These are phyloP conservation scores for Eledona agricola DNA, from an alignment of 2,888 invertebrate species.

Conservation along the genomic window DNA sequence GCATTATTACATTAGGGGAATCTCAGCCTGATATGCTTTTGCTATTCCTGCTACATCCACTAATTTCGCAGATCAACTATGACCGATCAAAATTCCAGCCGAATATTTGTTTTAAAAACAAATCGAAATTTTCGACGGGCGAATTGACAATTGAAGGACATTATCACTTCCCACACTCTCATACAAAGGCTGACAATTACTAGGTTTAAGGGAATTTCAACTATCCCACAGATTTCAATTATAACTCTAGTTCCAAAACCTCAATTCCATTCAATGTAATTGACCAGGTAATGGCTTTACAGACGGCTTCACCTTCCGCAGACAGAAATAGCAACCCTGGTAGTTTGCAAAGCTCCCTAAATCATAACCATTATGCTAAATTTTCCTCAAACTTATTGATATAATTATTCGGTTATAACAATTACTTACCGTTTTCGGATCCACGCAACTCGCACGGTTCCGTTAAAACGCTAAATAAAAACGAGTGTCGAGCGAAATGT, in stretches of 20 bases:
- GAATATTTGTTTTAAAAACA: slow-evolving; percentile 6
- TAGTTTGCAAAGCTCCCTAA: slow-evolving; percentile 56
- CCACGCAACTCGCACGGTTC: too few relatives aligned
- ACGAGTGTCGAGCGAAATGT: too few relatives aligned
- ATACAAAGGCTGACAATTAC: slow-evolving; percentile 60
- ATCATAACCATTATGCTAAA: slow-evolving; percentile 55
- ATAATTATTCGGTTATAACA: slow-evolving; percentile 34
- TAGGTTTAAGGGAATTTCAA: slow-evolving; percentile 62
- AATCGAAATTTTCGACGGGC: slow-evolving; percentile 10
- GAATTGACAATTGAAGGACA: slow-evolving; percentile 43
- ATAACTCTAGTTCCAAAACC: slow-evolving; percentile 62
- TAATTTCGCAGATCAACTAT: slow-evolving; percentile 24
- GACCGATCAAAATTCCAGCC: slow-evolving; percentile 5
- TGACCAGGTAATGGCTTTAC: slow-evolving; percentile 63
- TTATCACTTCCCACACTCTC: slow-evolving; percentile 43
- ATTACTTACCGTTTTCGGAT: too few relatives aligned
- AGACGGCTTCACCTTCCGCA: slow-evolving; percentile 61
- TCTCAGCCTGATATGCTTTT: slow-evolving; percentile 50
- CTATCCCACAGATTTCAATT: slow-evolving; percentile 63
- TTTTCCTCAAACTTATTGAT: slow-evolving; percentile 41
- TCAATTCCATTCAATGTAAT: slow-evolving; percentile 63
- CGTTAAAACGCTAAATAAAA: too few relatives aligned
- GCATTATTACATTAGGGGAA: slow-evolving; percentile 59
- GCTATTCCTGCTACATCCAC: slow-evolving; percentile 41
- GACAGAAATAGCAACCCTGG: slow-evolving; percentile 55